Conservation (phyloP, 2,113 vertebrate species). For the Cyphomyrus plagiostoma region DNA sequence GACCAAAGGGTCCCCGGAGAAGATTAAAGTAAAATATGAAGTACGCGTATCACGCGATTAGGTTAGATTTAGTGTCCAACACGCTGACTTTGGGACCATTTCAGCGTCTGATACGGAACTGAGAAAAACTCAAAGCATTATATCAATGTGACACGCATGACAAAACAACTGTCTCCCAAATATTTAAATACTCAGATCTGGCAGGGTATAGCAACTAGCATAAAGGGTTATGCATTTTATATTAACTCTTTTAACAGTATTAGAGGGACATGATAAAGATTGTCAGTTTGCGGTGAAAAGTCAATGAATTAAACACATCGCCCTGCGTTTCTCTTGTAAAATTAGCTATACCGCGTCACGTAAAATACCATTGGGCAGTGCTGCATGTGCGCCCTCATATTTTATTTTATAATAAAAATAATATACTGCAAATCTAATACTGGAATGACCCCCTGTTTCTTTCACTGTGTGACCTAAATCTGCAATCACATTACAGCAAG, state of each 20-base stretch:
- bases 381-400: not conserved
- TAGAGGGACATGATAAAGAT: not conserved
- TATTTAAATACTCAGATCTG: not conserved
- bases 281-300: not conserved
- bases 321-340: not conserved
- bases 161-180: not conserved
- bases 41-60: constrained; percentile 9
- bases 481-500: not conserved
- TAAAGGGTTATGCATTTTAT: not conserved
- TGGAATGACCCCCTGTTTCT: not conserved
- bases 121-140: not conserved
- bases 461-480: not conserved
- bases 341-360: not conserved
- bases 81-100: not conserved
- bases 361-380: not conserved
- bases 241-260: not conserved
- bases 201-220: not conserved
- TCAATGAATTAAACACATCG: not conserved
- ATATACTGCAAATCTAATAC: not conserved
- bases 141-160: not conserved
- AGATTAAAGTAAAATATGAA: not conserved
- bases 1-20: not conserved
- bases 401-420: not conserved
- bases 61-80: not conserved
- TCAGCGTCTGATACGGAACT: not conserved